Base-by-base conservation (phyloP, 2,113 vertebrate genomes). In the Bufo gargarizans region DNA sequence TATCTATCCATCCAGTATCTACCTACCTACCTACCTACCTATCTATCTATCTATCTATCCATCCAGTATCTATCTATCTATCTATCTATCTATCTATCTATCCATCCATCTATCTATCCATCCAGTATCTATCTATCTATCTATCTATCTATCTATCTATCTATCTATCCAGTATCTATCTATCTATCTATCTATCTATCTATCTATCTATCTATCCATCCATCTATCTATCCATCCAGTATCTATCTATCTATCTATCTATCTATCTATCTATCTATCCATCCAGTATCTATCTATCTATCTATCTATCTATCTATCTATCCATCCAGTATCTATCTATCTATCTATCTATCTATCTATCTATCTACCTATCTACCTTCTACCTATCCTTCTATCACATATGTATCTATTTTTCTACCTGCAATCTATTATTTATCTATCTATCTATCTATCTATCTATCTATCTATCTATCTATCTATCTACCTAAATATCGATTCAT, bases 251-350 rank as follows among this genome's bases (percentile, higher is more conserved):
- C 19, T 65, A 65, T 65, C 20, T 65, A n/a, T 65, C 63, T 65
- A 65, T 65, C 63, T 65, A 65, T 58, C 56, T 58, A 58, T 58
- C 56, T 58, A 58, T 13, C 56, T 58, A 65, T n/a, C 63, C 9
- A 65, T 65, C 63, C n/a, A n/a, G n/a, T 65, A n/a, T 65, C 19
- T 65, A 65, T n/a, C 63, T 65, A n/a, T 65, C 61, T 65, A 65
- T 65, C 61, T 61, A 19, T 17, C 14, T 65, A 1, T 65, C 17
- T 65, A 5, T 65, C 4, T 5, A 9, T 10, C 11, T 10, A 53
- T 8, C n/a, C n/a, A n/a, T n/a, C n/a, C n/a, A n/a, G n/a, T n/a
- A 69, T 33, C 65, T 65, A n/a, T 22, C 20, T 69, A 0, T n/a
- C 4, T n/a, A 19, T 65, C 2, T 6, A n/a, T 0, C 12, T 53